Conservation (phyloP, 2,113 vertebrate genomes). For the Sinocyclocheilus grahami region DNA sequence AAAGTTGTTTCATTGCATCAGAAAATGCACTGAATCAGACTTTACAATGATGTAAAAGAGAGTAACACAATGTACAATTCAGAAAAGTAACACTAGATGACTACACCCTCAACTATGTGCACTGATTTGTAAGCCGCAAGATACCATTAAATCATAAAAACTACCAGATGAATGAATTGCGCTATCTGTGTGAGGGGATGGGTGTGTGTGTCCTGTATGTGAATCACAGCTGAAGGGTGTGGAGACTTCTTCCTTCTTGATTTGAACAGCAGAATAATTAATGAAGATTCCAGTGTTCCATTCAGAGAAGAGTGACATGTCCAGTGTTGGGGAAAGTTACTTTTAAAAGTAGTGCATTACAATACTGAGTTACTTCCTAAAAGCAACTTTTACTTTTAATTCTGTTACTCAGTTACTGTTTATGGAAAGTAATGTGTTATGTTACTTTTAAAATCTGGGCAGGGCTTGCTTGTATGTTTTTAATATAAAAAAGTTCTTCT, state of each 20-base stretch:
- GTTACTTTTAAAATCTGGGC: no score
- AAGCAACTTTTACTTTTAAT: no score
- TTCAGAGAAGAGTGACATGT: not conserved
- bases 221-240: constrained; percentile 1
- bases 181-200: not conserved
- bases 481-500: no score
- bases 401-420: no score
- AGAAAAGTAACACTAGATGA: not conserved
- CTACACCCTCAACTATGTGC: not conserved
- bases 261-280: not conserved
- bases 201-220: not conserved
- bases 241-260: not conserved
- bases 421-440: no score
- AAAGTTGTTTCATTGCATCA: not conserved
- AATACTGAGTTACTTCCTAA: no score
- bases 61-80: not conserved
- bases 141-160: not conserved
- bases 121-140: not conserved
- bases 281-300: not conserved
- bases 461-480: no score
- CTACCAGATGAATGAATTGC: not conserved
- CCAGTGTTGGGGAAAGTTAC: no score
- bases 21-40: not conserved
- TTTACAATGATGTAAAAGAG: not conserved
- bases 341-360: no score